phyloP scores from a whole-genome alignment of 2,797 vertebrate genomes.

The Danio jaintianensis region DNA sequence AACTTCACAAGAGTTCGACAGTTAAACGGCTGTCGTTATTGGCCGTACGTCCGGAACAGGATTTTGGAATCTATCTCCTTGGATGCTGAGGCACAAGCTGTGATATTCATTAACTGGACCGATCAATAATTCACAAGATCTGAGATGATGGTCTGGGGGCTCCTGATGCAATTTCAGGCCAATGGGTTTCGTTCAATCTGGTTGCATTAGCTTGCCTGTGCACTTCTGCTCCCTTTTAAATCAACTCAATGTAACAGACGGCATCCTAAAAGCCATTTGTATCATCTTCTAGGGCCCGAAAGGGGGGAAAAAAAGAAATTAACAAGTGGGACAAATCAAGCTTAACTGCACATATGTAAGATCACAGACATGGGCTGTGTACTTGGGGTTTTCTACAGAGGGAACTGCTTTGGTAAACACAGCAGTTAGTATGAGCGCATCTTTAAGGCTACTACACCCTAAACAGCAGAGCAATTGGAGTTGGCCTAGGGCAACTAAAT shows the following conservation, averaged over 20 bases:
- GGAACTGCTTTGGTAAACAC: constrained; percentile 12
- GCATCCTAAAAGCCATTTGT: constrained; percentile 34
- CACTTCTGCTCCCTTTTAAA: constrained; percentile 35
- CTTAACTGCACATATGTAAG: constrained; percentile 38
- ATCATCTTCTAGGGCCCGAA: not conserved
- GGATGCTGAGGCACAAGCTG: not conserved
- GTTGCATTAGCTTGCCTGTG: constrained; percentile 42
- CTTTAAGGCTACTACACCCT: constrained; percentile 35
- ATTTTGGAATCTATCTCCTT: constrained; percentile 15
- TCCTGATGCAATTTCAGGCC: constrained; percentile 47
- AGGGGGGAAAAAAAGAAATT: not conserved
- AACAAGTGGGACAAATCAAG: not conserved
- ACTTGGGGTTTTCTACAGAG: not conserved
- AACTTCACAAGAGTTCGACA: constrained; percentile 53
- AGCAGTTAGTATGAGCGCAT: not conserved
- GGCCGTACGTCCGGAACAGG: not conserved
- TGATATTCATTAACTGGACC: constrained; percentile 47
- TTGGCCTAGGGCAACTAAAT: constrained; percentile 37
- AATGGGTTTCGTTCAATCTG: constrained; percentile 46
- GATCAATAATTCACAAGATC: constrained; percentile 57
- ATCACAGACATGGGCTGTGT: constrained; percentile 1
- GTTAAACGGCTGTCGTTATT: constrained; percentile 43
- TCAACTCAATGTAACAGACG: constrained; percentile 26
- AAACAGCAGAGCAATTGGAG: constrained; percentile 24
- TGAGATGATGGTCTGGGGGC: constrained; percentile 51